Conservation (phyloP, 1,140 invertebrate genomes). For the Drosophila orena region DNA sequence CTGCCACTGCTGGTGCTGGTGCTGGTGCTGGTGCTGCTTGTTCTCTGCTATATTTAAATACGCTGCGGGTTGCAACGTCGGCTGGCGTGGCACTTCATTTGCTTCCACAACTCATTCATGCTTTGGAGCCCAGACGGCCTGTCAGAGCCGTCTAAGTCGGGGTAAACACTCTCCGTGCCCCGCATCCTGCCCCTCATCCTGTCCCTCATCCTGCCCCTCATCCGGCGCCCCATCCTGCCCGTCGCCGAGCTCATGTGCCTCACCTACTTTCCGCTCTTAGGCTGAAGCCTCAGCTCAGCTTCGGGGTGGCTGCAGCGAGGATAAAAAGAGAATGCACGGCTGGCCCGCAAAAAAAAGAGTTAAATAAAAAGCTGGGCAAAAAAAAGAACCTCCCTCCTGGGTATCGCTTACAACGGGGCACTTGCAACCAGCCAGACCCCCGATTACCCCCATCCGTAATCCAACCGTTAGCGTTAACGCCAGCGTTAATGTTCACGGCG, state of each 20-base stretch:
- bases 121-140: constrained; percentile 64
- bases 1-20: no score
- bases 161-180: constrained; percentile 68
- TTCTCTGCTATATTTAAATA: constrained; percentile 75
- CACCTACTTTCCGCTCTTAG: constrained; percentile 79
- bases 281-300: constrained; percentile 43
- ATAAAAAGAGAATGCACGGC: constrained; percentile 43
- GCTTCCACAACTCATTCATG: constrained; percentile 84
- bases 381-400: constrained; percentile 63
- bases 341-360: constrained; percentile 22
- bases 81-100: constrained; percentile 79
- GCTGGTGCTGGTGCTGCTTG: constrained; percentile 1
- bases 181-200: constrained; percentile 8
- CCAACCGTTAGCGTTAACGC: constrained; percentile 45
- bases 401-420: constrained; percentile 79
- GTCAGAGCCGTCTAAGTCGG: constrained; percentile 71
- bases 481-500: constrained; percentile 61
- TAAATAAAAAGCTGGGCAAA: constrained; percentile 25
- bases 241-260: constrained; percentile 66
- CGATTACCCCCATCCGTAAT: not conserved
- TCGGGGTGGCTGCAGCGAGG: constrained; percentile 62
- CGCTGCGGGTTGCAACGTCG: constrained; percentile 76
- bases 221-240: not conserved
- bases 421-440: constrained; percentile 58
- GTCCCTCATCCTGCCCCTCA: not conserved